Percentiles rank a stretch among this genome's conserved stretches.
Evolutionary conservation across 2,888 invertebrate species (phyloP).

Genomic region (Adelphocoris suturalis): DNA sequence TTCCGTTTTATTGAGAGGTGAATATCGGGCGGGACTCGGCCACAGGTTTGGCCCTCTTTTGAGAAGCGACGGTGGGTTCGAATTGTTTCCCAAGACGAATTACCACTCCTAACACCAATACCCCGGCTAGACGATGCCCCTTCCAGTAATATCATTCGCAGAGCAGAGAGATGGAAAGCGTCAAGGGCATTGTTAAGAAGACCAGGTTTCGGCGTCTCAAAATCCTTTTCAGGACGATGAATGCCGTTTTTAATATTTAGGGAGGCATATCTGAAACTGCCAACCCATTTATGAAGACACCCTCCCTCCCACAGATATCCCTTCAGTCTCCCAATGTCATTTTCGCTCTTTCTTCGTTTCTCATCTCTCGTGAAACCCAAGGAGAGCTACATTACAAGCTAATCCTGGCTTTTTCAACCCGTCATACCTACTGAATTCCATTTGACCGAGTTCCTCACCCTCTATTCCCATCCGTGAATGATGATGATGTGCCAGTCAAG

Average conservation of each 20-base stretch:
- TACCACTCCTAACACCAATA: too few relatives aligned
- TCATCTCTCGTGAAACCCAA: not conserved
- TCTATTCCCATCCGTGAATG: too few relatives aligned
- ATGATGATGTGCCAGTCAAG: too few relatives aligned
- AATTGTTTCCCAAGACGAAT: too few relatives aligned
- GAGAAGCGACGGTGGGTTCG: too few relatives aligned
- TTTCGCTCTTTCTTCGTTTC: slow-evolving; percentile 31
- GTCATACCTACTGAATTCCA: too few relatives aligned
- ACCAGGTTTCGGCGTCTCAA: not conserved
- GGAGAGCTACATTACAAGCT: not conserved
- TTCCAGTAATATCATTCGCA: not conserved
- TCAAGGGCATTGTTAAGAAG: not conserved
- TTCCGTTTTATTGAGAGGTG: too few relatives aligned
- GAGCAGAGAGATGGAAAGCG: not conserved
- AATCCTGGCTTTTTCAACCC: not conserved
- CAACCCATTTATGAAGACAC: slow-evolving; percentile 53
- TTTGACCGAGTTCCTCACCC: too few relatives aligned
- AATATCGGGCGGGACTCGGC: too few relatives aligned
- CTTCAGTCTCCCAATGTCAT: slow-evolving; percentile 11
- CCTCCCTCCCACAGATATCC: not conserved
- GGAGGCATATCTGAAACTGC: slow-evolving; percentile 52
- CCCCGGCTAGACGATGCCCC: too few relatives aligned
- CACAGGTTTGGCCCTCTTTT: too few relatives aligned
- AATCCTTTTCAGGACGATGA: slow-evolving; percentile 58
- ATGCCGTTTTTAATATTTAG: slow-evolving; percentile 59